Evolutionary conservation across 2,888 invertebrate genomes (phyloP).

Genomic region (Saturnia japonica): DNA sequence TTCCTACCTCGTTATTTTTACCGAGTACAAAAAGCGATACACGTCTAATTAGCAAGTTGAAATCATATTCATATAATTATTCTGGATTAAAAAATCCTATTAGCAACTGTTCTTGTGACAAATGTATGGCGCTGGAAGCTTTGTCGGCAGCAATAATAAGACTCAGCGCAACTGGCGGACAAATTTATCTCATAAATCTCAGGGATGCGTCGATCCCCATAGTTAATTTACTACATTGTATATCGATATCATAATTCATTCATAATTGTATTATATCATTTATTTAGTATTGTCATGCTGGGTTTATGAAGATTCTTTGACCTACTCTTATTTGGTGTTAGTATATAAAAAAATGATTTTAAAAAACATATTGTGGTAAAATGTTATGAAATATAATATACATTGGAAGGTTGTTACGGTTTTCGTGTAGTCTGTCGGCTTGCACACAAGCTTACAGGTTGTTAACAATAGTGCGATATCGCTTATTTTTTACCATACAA

Average conservation of each 20-base stretch:
- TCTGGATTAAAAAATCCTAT: constrained; percentile 59
- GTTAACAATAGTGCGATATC: constrained; percentile 61
- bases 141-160: constrained; percentile 77
- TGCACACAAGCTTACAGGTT: constrained; percentile 46
- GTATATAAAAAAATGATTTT: no score
- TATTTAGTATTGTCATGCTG: constrained; percentile 7
- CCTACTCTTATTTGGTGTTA: no score
- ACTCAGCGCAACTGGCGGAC: constrained; percentile 64
- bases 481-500: constrained; percentile 72
- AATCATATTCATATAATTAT: constrained; percentile 34
- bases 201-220: constrained; percentile 70
- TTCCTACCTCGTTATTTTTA: constrained; percentile 23
- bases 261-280: constrained; percentile 31
- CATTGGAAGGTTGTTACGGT: constrained; percentile 11
- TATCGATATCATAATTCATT: constrained; percentile 73
- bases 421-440: constrained; percentile 36
- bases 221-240: constrained; percentile 69
- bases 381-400: background rate
- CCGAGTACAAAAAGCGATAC: constrained; percentile 42
- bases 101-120: constrained; percentile 73
- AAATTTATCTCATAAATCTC: constrained; percentile 77
- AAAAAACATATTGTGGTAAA: no score
- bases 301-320: constrained; percentile 21
- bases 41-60: constrained; percentile 49
- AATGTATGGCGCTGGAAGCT: constrained; percentile 60